Evolutionary conservation across 2,797 vertebrate genomes (phyloP).

Genomic region (Semaprochilodus insignis): DNA sequence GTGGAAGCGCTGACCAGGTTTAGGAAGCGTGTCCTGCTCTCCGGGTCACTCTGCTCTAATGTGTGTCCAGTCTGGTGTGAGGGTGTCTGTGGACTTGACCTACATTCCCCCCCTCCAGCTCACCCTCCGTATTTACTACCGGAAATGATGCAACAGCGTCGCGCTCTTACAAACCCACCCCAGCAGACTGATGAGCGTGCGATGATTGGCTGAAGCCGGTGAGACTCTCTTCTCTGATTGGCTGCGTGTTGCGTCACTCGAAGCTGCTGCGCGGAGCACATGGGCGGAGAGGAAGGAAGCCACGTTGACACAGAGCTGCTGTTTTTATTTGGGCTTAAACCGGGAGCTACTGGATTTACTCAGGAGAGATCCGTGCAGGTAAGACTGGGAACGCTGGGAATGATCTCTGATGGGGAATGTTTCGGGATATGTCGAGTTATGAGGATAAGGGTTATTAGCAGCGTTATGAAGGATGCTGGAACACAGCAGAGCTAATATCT

Average conservation of each 20-base stretch:
- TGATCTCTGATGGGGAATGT: too few relatives aligned
- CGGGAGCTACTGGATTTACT: not conserved
- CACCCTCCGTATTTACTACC: not conserved
- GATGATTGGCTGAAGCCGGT: conserved; percentile 61
- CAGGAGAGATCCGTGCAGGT: conserved; percentile 13
- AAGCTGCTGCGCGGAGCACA: not conserved
- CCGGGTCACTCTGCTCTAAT: too few relatives aligned
- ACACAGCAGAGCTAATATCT: not conserved
- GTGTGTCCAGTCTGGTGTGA: not conserved
- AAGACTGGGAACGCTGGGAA: not conserved
- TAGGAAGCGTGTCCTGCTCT: too few relatives aligned
- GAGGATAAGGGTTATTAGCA: not conserved
- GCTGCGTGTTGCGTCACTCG: conserved; percentile 17
- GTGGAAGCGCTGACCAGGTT: too few relatives aligned
- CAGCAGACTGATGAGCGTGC: fast-evolving
- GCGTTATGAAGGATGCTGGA: conserved; percentile 15
- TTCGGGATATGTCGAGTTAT: not conserved
- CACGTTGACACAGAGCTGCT: conserved; percentile 75
- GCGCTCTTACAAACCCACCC: conserved; percentile 52
- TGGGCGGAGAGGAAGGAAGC: conserved; percentile 61
- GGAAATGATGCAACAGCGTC: conserved; percentile 72
- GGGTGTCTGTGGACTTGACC: conserved; percentile 54
- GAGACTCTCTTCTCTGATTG: conserved; percentile 62
- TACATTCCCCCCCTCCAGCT: not conserved
- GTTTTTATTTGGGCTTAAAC: not conserved